Evolutionary conservation across 2,113 vertebrate genomes (phyloP).

Genomic region (Microtus pennsylvanicus): DNA sequence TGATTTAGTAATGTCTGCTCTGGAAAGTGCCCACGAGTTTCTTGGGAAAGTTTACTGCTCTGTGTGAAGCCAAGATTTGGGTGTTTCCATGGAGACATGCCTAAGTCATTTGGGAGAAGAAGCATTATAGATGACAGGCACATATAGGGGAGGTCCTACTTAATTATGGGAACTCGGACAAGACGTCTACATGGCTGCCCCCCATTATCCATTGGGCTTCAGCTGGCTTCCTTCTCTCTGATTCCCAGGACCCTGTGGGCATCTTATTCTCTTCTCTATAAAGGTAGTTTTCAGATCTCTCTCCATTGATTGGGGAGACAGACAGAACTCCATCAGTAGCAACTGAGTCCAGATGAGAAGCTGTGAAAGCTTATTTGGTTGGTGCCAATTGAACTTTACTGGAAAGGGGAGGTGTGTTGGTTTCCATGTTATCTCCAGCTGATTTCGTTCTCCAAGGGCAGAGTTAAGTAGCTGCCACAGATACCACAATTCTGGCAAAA

Average conservation of each 20-base stretch:
- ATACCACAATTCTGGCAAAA: neutral
- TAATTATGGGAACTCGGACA: neutral
- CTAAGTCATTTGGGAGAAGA: neutral
- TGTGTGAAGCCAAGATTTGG: neutral
- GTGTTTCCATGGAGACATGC: slow-evolving; percentile 10
- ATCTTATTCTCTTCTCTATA: slow-evolving; percentile 36
- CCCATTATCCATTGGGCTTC: neutral
- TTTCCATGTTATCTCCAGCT: neutral
- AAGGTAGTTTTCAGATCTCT: neutral
- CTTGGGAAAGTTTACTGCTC: slow-evolving; percentile 35
- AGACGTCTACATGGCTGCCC: neutral
- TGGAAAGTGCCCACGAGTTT: slow-evolving; percentile 9
- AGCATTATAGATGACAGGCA: neutral
- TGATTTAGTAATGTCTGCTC: neutral
- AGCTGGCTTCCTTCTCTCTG: neutral
- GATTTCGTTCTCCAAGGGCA: neutral
- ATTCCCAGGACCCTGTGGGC: neutral
- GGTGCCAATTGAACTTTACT: slow-evolving; percentile 54
- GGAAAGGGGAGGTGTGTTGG: neutral
- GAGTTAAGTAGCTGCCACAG: neutral
- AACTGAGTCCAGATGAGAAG: neutral
- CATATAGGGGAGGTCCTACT: neutral
- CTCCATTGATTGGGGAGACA: slow-evolving; percentile 10
- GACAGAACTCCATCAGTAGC: neutral
- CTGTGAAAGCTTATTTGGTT: neutral